These are phyloP conservation scores for Lochmaea capreae DNA, from an alignment of 2,888 invertebrate species.

Conservation along the genomic window DNA sequence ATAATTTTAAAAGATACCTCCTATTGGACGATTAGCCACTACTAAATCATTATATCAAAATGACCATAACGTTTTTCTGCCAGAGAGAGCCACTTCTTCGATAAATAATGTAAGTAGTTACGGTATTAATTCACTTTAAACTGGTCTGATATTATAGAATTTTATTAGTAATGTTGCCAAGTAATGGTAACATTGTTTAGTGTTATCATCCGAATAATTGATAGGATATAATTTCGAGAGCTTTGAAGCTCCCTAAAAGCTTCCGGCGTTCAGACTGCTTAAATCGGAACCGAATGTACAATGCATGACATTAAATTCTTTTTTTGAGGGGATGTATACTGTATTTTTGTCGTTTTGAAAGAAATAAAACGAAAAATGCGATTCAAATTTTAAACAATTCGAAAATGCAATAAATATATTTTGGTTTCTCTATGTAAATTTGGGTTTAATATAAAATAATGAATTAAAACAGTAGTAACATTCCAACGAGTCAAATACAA, in stretches of 20 bases:
- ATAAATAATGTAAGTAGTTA: constrained; percentile 22
- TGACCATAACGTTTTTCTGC: constrained; percentile 17
- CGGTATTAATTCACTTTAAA: constrained; percentile 18
- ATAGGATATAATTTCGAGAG: background rate
- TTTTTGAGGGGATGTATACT: too few relatives aligned
- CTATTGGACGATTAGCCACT: background rate
- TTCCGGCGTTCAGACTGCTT: background rate
- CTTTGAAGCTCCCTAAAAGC: background rate
- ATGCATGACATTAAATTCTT: too few relatives aligned
- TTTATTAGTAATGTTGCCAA: constrained; percentile 13
- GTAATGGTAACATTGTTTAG: constrained; percentile 14
- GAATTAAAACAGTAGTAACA: background rate
- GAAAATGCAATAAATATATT: too few relatives aligned
- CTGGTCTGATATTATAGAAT: constrained; percentile 16
- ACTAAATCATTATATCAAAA: constrained; percentile 11
- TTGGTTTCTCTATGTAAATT: too few relatives aligned
- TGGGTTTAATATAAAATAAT: too few relatives aligned
- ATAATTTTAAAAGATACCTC: background rate
- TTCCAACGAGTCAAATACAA: background rate
- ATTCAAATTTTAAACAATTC: too few relatives aligned
- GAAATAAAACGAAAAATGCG: too few relatives aligned
- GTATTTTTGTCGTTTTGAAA: too few relatives aligned
- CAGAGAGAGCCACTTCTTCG: constrained; percentile 13
- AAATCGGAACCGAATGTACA: background rate
- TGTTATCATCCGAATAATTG: background rate